phyloP scores from a whole-genome alignment of 2,113 vertebrate species.

The Semnornis frantzii region DNA sequence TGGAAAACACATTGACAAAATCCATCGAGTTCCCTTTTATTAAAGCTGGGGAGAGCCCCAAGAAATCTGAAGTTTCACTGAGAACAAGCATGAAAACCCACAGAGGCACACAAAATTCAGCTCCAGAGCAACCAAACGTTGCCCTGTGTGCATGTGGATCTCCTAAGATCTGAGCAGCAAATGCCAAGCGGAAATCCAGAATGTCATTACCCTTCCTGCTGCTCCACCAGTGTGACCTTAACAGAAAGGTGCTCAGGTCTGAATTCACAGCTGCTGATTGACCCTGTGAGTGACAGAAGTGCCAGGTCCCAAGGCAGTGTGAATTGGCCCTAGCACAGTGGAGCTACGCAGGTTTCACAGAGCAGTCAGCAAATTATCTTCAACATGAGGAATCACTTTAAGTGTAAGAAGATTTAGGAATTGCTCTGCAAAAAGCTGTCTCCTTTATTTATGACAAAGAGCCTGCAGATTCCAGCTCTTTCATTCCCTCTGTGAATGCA shows the following conservation, averaged over 20 bases:
- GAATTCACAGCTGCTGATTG: constrained; percentile 14
- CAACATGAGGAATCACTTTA: neutral
- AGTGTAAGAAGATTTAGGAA: constrained; percentile 25
- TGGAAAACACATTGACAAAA: too few relatives aligned
- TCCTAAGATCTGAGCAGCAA: neutral
- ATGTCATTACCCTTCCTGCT: neutral
- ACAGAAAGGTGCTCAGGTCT: neutral
- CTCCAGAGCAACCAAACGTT: neutral
- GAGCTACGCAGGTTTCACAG: neutral
- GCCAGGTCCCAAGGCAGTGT: neutral
- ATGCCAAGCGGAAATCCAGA: constrained; percentile 4
- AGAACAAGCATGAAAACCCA: neutral
- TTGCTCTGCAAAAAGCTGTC: neutral
- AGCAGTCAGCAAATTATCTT: neutral
- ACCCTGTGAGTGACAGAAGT: neutral
- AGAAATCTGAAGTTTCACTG: neutral
- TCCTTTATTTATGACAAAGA: constrained; percentile 30
- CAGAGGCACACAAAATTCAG: neutral
- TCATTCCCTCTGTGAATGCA: constrained; percentile 1
- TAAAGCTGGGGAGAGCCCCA: too few relatives aligned
- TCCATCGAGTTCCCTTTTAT: too few relatives aligned
- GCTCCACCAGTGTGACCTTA: neutral
- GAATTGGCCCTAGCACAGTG: neutral
- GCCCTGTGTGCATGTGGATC: neutral
- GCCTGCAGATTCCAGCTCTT: constrained; percentile 23